Evolutionary conservation across 2,888 invertebrate species (phyloP), one percentile per base, ranked within the genome.

Genomic region (Tholera decimalis): DNA sequence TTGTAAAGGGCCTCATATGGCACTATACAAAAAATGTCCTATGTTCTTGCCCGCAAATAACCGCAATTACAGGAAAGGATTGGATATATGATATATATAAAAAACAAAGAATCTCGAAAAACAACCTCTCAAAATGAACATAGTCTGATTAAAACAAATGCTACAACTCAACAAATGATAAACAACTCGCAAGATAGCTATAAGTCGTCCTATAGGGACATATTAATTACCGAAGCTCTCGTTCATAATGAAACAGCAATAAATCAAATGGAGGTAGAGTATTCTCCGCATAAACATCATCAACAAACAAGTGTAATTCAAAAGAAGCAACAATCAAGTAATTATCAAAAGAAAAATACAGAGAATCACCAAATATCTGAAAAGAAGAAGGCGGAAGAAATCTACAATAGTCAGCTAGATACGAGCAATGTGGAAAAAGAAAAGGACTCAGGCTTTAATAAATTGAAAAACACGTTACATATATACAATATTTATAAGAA

Each of bases 1-100:
- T 18, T 70, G 69, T n/a, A 46, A 43, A 28, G 69, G 70, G 0
- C 22, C 56, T 13, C 66, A 70, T 39, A 70, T 70, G 61, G 37
- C 61, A 0, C 0, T 70, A 3, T 37, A 7, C 4, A 66, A 62
- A 24, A 53, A 28, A 1, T 66, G 70, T n/a, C 66, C 65, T 0
- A 5, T 54, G 1, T 70, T 57, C 11, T 20, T 53, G 64, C 18
- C 46, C 0, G 9, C 35, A 13, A 1, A 49, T 9, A 59, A 15
- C 18, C 59, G 41, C n/a, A 47, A 24, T 3, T 69, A 69, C 11
- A 11, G 44, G 22, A 35, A 50, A 22, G 56, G 20, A 0, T 1
- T 69, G 0, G 54, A 54, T 24, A 7, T n/a, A n/a, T n/a, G n/a
- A n/a, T 50, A 33, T 62, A 47, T 46, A 9, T 46, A 4, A 13